Evolutionary conservation across 2,113 vertebrate species (phyloP).

Genomic region (Genyomyrus donnyi): DNA sequence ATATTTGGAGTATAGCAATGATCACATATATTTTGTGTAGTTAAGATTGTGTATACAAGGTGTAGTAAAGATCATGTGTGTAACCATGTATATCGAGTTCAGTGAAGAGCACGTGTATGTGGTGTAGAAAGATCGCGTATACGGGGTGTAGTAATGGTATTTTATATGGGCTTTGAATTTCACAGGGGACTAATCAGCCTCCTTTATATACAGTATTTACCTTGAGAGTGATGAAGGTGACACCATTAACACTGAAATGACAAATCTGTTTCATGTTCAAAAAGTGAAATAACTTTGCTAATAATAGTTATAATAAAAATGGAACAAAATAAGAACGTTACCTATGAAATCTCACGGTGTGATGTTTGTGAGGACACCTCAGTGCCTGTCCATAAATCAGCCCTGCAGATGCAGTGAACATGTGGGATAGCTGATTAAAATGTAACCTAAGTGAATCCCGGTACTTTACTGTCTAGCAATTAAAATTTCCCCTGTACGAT

Average conservation of each 20-base stretch:
- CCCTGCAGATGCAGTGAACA: background rate
- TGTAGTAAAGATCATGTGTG: background rate
- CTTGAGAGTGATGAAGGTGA: background rate
- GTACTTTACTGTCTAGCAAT: background rate
- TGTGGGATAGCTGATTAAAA: background rate
- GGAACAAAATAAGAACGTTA: background rate
- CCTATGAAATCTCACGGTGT: background rate
- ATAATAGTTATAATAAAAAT: background rate
- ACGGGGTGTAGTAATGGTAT: background rate
- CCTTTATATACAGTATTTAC: background rate
- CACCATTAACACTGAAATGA: background rate
- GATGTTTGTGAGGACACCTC: background rate
- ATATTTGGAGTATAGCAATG: background rate
- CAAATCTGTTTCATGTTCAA: background rate
- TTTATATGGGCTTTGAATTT: background rate
- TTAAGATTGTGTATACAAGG: background rate
- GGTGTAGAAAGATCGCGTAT: background rate
- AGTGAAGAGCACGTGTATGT: background rate
- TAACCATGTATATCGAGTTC: background rate
- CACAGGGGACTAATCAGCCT: background rate
- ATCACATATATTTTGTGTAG: background rate
- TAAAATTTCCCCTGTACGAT: background rate
- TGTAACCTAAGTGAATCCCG: background rate
- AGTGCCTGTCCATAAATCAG: background rate
- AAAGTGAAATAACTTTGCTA: background rate